Percentiles rank a stretch among this genome's conserved stretches.
These are phyloP conservation scores for Luperina nickerlii DNA, from an alignment of 2,888 invertebrate species.

Conservation along the genomic window DNA sequence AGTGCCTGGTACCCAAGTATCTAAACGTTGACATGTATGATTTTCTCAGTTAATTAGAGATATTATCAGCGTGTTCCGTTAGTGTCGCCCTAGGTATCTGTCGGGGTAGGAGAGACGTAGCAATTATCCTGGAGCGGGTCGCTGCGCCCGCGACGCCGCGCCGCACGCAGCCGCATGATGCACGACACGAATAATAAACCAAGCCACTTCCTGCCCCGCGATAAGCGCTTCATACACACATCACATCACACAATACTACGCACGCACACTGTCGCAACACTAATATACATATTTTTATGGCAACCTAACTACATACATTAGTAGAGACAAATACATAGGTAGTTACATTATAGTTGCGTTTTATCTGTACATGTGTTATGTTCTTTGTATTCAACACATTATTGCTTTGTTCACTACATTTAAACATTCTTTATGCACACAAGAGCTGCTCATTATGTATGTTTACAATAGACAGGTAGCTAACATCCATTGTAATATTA, in stretches of 20 bases:
- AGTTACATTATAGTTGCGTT: slow-evolving; percentile 56
- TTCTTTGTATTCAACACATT: slow-evolving; percentile 65
- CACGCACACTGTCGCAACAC: slow-evolving; percentile 61
- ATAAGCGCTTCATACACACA: slow-evolving; percentile 85
- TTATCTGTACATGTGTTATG: slow-evolving; percentile 55
- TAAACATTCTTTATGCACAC: slow-evolving; percentile 52
- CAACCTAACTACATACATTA: slow-evolving; percentile 63
- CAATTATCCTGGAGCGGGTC: slow-evolving; percentile 82
- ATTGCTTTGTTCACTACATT: slow-evolving; percentile 66
- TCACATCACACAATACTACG: slow-evolving; percentile 76
- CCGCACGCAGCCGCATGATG: slow-evolving; percentile 84
- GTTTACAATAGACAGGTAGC: slow-evolving; percentile 31
- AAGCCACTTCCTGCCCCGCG: slow-evolving; percentile 88
- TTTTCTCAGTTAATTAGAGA: slow-evolving; percentile 82
- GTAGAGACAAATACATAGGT: slow-evolving; percentile 65
- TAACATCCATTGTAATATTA: slow-evolving; percentile 21
- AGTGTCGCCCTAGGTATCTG: slow-evolving; percentile 76
- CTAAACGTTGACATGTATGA: slow-evolving; percentile 74
- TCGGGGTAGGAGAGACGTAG: slow-evolving; percentile 68
- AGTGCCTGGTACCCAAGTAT: slow-evolving; percentile 21
- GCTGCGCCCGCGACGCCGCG: slow-evolving; percentile 68
- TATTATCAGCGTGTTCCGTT: slow-evolving; percentile 83
- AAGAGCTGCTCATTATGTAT: slow-evolving; percentile 41
- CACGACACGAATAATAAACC: slow-evolving; percentile 90
- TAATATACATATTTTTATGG: slow-evolving; percentile 72